phyloP scores from a whole-genome alignment of 2,888 invertebrate species.

The Erebia epiphron region DNA sequence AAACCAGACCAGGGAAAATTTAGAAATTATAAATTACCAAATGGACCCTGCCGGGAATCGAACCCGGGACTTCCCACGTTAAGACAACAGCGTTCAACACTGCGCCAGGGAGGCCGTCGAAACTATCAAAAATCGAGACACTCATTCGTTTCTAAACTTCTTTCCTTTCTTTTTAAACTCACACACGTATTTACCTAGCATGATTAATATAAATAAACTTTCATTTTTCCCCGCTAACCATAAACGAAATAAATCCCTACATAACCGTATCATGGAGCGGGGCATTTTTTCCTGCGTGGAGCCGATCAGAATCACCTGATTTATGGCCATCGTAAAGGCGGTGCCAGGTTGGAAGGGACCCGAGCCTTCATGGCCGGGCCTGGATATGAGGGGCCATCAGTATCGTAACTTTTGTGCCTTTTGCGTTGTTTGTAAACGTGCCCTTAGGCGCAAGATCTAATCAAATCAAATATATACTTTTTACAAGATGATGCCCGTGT shows the following conservation, averaged over 20 bases:
- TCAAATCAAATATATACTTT: no score
- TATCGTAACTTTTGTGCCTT: background rate
- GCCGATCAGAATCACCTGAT: constrained; percentile 32
- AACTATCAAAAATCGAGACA: no score
- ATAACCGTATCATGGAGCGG: constrained; percentile 22
- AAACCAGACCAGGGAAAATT: no score
- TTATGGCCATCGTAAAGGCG: constrained; percentile 29
- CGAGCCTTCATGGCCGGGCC: constrained; percentile 11
- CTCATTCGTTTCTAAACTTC: no score
- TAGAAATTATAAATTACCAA: no score
- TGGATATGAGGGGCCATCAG: background rate
- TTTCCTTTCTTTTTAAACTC: background rate
- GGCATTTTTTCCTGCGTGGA: constrained; percentile 31
- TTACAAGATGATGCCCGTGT: no score
- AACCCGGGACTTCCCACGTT: no score
- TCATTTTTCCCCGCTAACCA: constrained; percentile 1
- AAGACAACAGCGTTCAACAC: no score
- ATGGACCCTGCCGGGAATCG: no score
- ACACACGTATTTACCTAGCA: background rate
- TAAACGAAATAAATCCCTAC: constrained; percentile 23
- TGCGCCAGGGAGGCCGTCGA: no score
- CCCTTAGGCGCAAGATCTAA: background rate
- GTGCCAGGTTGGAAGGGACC: constrained; percentile 32
- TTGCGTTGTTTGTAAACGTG: background rate
- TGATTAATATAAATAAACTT: background rate